phyloP scores from a whole-genome alignment of 2,797 vertebrate species.

The Tinamus major region DNA sequence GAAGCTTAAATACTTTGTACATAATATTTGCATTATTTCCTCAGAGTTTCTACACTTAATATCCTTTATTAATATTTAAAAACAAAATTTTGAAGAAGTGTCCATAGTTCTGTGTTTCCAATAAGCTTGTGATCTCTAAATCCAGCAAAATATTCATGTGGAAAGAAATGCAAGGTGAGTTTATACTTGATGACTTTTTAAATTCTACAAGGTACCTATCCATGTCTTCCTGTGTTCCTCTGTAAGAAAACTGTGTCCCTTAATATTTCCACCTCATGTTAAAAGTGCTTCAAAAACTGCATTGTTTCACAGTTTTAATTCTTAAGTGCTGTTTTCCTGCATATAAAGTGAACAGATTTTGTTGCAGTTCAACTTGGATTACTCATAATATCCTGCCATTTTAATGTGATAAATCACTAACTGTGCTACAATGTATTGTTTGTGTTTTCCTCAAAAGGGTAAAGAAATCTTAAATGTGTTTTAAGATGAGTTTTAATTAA shows the following conservation, averaged over 20 bases:
- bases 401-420: not conserved
- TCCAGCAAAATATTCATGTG: not conserved
- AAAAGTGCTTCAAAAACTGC: not conserved
- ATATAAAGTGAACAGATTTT: not conserved
- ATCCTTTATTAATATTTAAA: not conserved
- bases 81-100: not conserved
- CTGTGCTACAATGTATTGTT: not conserved
- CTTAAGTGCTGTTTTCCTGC: not conserved
- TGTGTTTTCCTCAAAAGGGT: not conserved
- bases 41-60: not conserved
- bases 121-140: not conserved
- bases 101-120: not conserved
- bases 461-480: conserved; percentile 13
- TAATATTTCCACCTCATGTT: not conserved
- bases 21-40: not conserved
- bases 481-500: conserved; percentile 20
- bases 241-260: not conserved
- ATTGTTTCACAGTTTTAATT: not conserved
- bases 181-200: rapidly evolving
- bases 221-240: not conserved
- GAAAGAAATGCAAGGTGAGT: not conserved
- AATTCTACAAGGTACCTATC: not conserved
- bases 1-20: conserved; percentile 1
- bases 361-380: not conserved
- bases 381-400: not conserved